Evolutionary conservation across 1,140 invertebrate genomes (phyloP), one percentile per base, ranked within the genome.

Genomic region (Zaprionus davidi): DNA sequence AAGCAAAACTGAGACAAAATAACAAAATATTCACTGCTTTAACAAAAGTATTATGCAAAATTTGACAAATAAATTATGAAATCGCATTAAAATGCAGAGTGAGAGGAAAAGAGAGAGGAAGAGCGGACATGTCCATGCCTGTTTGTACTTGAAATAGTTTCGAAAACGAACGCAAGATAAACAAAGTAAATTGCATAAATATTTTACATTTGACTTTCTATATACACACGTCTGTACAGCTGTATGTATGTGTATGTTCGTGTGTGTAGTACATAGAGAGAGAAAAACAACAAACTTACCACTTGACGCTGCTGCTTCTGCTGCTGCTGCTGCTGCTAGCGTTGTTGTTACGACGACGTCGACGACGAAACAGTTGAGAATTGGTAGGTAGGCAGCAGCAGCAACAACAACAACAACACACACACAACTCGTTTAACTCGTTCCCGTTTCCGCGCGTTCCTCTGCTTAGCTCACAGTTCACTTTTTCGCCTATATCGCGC

Each of bases 161-260:
- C 41, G 59, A 63, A 75, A 49, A 66, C 63, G 51, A 64, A 69
- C 64, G 58, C 26, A 31, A 64, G 63, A 44, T 34, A 71, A 72
- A 71, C 77, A 79, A 76, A 57, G 55, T 44, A 71, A 76, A 76
- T 79, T 76, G 77, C 73, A 78, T 71, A 76, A 78, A 78, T 62
- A 60, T 51, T 34, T 34, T 65, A 76, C 58, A 64, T 71, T 71
- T 65, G 31, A 38, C 22, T 70, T 63, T 59, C 13, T 31, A 17
- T 55, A 63, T 36, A 59, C 53, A 58, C 20, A 34, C 31, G 31
- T 34, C 31, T 5, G 3, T 28, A 34, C 34, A 38, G 56, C 36
- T 15, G n/a, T 57, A 36, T 34, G 24, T 26, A n/a, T n/a, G n/a
- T 5, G 20, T 34, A 20, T 38, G 58, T 56, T 2, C 11, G 31